Percentiles rank a stretch among this genome's conserved stretches.
Conservation (phyloP, 1,140 invertebrate genomes). For the Nephila pilipes region DNA sequence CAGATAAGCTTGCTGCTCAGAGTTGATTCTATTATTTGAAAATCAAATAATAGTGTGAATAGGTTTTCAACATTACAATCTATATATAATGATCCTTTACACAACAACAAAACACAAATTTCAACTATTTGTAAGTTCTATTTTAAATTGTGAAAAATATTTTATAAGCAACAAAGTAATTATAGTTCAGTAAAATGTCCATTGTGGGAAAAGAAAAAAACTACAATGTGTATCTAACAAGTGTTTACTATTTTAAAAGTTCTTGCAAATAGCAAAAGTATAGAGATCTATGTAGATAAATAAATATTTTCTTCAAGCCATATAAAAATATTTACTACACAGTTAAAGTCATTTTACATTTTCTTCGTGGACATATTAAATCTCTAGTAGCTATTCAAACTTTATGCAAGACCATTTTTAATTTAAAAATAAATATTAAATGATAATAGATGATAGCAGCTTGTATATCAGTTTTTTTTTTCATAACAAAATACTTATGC, state of each 20-base stretch:
- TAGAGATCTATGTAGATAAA: slow-evolving; percentile 40
- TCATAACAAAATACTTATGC: too few species aligned
- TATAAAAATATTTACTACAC: slow-evolving; percentile 47
- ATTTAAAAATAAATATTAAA: too few species aligned
- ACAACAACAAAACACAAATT: too few species aligned
- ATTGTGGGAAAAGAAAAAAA: background rate
- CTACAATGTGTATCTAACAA: background rate
- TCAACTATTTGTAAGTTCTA: background rate
- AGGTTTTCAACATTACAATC: background rate
- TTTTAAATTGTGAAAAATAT: background rate
- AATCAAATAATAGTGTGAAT: too few species aligned
- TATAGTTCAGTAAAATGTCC: background rate
- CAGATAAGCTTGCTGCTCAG: too few species aligned
- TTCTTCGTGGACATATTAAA: background rate
- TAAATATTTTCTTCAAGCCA: slow-evolving; percentile 42
- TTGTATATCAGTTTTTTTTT: too few species aligned
- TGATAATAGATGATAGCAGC: too few species aligned
- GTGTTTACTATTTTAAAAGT: slow-evolving; percentile 14
- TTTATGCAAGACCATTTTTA: too few species aligned
- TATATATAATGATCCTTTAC: background rate
- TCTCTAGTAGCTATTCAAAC: background rate
- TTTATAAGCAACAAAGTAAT: background rate
- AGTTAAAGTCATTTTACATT: background rate
- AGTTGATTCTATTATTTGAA: too few species aligned
- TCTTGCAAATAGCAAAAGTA: slow-evolving; percentile 50